Conservation (phyloP, 2,797 vertebrate species). For the Gallinago stenura region DNA sequence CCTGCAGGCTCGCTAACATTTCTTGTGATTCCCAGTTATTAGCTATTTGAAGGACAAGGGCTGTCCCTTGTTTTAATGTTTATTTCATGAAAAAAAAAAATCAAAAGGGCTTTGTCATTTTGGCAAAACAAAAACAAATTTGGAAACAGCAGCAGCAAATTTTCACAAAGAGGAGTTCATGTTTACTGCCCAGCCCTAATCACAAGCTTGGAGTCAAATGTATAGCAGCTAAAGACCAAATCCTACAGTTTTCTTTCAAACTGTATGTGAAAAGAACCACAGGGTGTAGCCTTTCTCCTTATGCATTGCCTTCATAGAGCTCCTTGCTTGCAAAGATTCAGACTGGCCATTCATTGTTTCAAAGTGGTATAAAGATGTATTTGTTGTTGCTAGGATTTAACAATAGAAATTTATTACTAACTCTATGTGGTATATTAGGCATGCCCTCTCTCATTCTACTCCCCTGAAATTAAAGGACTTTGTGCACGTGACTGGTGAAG, state of each 20-base stretch:
- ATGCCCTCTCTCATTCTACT: not conserved
- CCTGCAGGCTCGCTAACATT: not conserved
- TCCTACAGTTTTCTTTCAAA: not conserved
- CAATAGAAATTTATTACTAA: not conserved
- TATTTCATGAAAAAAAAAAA: not conserved
- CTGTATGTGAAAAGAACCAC: not conserved
- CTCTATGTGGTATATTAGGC: not conserved
- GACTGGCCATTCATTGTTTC: slow-evolving; percentile 7
- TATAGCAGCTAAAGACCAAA: not conserved
- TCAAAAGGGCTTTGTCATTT: not conserved
- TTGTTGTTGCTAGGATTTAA: slow-evolving; percentile 33
- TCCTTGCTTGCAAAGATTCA: not conserved
- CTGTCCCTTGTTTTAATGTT: not conserved
- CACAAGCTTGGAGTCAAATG: not conserved
- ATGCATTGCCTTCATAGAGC: not conserved
- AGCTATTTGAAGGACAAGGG: not conserved
- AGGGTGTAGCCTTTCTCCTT: not conserved
- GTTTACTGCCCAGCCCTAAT: not conserved
- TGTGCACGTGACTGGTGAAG: not conserved
- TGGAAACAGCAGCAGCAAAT: not conserved
- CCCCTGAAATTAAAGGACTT: not conserved
- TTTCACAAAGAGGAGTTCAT: not conserved
- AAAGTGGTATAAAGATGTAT: not conserved
- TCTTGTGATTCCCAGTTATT: not conserved
- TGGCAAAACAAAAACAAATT: not conserved